phyloP scores from a whole-genome alignment of 2,797 vertebrate genomes.

The Harpagifer antarcticus region DNA sequence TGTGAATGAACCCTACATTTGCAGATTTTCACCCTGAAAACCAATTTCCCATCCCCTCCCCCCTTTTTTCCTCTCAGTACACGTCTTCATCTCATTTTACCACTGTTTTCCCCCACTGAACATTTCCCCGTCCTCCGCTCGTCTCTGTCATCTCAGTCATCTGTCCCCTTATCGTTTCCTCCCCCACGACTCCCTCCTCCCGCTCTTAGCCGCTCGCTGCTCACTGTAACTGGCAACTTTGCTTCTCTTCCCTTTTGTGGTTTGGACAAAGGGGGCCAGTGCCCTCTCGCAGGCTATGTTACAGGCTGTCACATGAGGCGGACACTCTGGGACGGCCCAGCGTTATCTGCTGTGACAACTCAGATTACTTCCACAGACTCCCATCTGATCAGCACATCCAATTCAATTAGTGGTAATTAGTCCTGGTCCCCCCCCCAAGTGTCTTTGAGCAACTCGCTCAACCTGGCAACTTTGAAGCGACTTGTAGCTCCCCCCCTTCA shows the following conservation, averaged over 20 bases:
- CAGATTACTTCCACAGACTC: slow-evolving; percentile 87
- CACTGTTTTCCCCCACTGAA: slow-evolving; percentile 34
- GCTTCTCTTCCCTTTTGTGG: slow-evolving; percentile 78
- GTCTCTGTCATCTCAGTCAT: slow-evolving; percentile 39
- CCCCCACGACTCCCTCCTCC: slow-evolving; percentile 17
- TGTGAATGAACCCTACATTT: slow-evolving; percentile 40
- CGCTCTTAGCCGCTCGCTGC: slow-evolving; percentile 25
- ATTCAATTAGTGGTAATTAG: slow-evolving; percentile 89
- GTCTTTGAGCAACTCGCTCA: slow-evolving; percentile 20
- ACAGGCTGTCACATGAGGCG: slow-evolving; percentile 85
- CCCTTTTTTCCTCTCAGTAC: neutral
- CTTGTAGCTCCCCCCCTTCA: slow-evolving; percentile 48
- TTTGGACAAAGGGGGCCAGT: slow-evolving; percentile 80
- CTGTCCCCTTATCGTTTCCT: slow-evolving; percentile 13
- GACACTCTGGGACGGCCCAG: slow-evolving; percentile 83
- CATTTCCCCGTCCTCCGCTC: slow-evolving; percentile 18
- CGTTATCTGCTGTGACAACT: slow-evolving; percentile 89
- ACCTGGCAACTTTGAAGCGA: slow-evolving; percentile 68
- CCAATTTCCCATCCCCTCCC: neutral
- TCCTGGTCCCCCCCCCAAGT: slow-evolving; percentile 66
- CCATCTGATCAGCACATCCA: slow-evolving; percentile 88
- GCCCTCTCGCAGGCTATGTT: slow-evolving; percentile 88
- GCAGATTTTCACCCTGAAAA: slow-evolving; percentile 12
- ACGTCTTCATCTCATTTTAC: slow-evolving; percentile 33
- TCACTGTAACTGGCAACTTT: slow-evolving; percentile 78